Evolutionary conservation across 2,888 invertebrate species (phyloP).

Genomic region (Phytoseiulus persimilis): DNA sequence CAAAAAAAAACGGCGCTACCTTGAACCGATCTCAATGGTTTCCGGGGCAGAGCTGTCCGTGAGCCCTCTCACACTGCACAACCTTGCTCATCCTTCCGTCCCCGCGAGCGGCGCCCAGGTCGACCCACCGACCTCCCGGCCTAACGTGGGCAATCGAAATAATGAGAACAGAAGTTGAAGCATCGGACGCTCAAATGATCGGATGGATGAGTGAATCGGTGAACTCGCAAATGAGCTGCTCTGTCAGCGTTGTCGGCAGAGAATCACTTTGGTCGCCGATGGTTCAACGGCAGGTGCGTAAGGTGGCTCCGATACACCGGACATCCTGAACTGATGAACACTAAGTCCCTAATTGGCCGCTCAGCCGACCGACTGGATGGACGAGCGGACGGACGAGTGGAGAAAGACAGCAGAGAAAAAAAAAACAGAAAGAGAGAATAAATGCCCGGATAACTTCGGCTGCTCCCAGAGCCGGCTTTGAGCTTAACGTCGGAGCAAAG

Average conservation of each 20-base stretch:
- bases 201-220: not conserved
- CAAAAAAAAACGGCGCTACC: no score
- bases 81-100: no score
- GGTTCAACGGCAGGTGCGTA: not conserved
- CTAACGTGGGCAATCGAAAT: not conserved
- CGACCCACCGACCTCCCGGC: no score
- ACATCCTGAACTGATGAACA: conserved; percentile 5
- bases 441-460: not conserved
- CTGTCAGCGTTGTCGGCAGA: not conserved
- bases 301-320: conserved; percentile 5
- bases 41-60: no score
- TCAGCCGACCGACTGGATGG: not conserved
- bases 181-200: not conserved
- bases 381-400: not conserved
- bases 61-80: no score
- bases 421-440: not conserved
- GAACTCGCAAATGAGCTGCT: not conserved
- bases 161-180: not conserved
- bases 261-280: not conserved
- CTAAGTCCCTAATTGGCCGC: not conserved
- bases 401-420: not conserved
- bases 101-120: no score
- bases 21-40: no score
- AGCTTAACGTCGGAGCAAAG: not conserved
- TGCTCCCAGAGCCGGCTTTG: not conserved